Conservation (phyloP, 2,888 invertebrate species). For the Sthenelais limicola region DNA sequence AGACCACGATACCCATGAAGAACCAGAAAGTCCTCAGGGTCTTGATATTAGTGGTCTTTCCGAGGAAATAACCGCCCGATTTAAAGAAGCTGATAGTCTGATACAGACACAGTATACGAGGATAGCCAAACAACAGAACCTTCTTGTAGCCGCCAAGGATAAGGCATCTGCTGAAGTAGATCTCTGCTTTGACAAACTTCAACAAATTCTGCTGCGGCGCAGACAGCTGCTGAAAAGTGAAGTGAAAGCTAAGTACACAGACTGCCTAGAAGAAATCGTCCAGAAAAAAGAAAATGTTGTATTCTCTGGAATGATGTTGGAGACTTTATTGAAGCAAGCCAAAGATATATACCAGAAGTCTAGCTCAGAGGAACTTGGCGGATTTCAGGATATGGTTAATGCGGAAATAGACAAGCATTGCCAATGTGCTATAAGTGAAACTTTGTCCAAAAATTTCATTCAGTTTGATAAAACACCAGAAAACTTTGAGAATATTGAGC, state of each 20-base stretch:
- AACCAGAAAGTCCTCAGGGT: no score
- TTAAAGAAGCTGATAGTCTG: slow-evolving; percentile 11
- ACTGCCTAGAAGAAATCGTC: slow-evolving; percentile 1
- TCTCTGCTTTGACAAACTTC: slow-evolving; percentile 11
- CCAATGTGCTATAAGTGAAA: background rate
- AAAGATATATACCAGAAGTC: background rate
- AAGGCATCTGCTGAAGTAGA: slow-evolving; percentile 5
- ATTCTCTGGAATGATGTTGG: slow-evolving; percentile 17
- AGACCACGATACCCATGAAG: no score
- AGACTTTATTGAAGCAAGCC: slow-evolving; percentile 10
- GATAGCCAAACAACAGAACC: background rate
- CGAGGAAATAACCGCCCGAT: background rate
- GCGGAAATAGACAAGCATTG: slow-evolving; percentile 17
- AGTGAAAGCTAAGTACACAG: background rate
- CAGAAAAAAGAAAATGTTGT: slow-evolving; percentile 23
- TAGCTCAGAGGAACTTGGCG: background rate
- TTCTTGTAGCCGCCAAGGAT: slow-evolving; percentile 5
- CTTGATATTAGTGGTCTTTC: slow-evolving; percentile 14
- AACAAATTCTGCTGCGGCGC: background rate
- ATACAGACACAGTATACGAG: slow-evolving; percentile 1
- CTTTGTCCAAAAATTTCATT: background rate
- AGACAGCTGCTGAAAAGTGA: slow-evolving; percentile 23
- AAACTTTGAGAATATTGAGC: background rate
- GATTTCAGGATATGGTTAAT: slow-evolving; percentile 23
- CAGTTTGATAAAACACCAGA: slow-evolving; percentile 19